These are phyloP conservation scores for Amphimedon queenslandica DNA, from an alignment of 37 sponge, comb jelly and placozoan species.

Conservation along the genomic window DNA sequence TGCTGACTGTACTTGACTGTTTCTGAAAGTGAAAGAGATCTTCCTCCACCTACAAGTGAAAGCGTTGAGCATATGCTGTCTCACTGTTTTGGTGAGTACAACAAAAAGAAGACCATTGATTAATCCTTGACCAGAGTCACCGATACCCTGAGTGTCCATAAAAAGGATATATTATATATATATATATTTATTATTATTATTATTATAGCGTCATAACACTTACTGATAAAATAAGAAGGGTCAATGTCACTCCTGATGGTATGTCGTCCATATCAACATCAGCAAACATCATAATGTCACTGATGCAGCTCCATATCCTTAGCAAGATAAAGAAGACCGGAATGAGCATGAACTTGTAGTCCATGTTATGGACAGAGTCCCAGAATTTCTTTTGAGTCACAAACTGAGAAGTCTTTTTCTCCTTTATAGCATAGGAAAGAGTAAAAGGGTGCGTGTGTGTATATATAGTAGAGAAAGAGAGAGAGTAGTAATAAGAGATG, in stretches of 20 bases:
- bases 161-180: too few relatives aligned
- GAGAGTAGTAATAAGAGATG: not conserved
- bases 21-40: too few relatives aligned
- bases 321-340: constrained; percentile 52
- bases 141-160: too few relatives aligned
- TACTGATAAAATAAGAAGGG: not conserved
- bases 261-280: not conserved
- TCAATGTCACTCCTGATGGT: not conserved
- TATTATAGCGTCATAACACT: not conserved
- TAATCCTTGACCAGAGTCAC: constrained; percentile 28
- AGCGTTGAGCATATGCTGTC: too few relatives aligned
- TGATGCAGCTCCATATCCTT: constrained; percentile 30
- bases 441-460: too few relatives aligned
- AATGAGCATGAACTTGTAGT: constrained; percentile 49
- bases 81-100: constrained; percentile 4
- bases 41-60: too few relatives aligned
- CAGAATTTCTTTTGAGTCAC: not conserved
- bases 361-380: constrained; percentile 14
- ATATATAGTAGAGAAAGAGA: not conserved
- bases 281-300: constrained; percentile 11
- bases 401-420: too few relatives aligned
- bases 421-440: not conserved
- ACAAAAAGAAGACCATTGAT: constrained; percentile 11
- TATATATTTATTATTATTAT: not conserved
- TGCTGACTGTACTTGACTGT: too few relatives aligned